Conservation (phyloP, 2,888 invertebrate genomes). For the Epinotia brunnichana region DNA sequence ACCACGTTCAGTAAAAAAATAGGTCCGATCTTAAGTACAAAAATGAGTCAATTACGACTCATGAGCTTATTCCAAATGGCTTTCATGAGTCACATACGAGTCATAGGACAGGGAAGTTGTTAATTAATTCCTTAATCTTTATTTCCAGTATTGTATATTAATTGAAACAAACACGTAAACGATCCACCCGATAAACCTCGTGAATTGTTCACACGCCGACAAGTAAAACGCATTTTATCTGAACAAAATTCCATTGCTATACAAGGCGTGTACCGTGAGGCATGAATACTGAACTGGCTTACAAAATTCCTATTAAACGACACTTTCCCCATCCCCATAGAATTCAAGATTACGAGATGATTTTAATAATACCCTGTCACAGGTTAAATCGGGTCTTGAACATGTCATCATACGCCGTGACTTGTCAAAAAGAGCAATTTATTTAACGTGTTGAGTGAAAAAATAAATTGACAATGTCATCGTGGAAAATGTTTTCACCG, state of each 20-base stretch:
- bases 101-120: too few relatives aligned
- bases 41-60: too few relatives aligned
- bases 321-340: background rate
- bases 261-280: background rate
- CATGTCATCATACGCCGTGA: slow-evolving; percentile 42
- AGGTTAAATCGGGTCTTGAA: slow-evolving; percentile 39
- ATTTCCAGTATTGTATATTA: too few relatives aligned
- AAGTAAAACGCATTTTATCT: background rate
- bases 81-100: too few relatives aligned
- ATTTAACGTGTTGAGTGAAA: slow-evolving; percentile 44
- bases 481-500: slow-evolving; percentile 38
- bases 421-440: slow-evolving; percentile 44
- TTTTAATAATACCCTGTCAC: slow-evolving; percentile 39
- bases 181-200: too few relatives aligned
- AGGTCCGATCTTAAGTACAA: too few relatives aligned
- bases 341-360: slow-evolving; percentile 8
- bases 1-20: too few relatives aligned
- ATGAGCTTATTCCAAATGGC: too few relatives aligned
- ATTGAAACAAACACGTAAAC: too few relatives aligned
- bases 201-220: background rate
- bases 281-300: background rate
- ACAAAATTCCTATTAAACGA: background rate
- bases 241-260: background rate
- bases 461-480: slow-evolving; percentile 45
- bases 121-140: too few relatives aligned